Evolutionary conservation across 2,888 invertebrate genomes (phyloP), one percentile per base, ranked within the genome.

Genomic region (Danaus chrysippus): DNA sequence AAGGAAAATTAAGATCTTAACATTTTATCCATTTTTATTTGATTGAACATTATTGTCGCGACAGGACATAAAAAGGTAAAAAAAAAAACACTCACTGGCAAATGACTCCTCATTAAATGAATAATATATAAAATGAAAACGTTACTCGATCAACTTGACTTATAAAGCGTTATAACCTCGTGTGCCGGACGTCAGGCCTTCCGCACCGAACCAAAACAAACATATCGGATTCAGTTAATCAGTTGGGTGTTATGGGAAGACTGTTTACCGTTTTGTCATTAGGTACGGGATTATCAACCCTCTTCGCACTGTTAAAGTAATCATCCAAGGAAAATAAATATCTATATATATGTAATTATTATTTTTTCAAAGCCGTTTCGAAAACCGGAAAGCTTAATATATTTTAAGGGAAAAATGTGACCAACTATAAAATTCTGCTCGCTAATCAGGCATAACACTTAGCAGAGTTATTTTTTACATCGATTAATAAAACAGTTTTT

Each of bases 171-270:
- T 72, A 73, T 73, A 71, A 67, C 66, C 66, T 62, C 55, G 64
- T 63, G 65, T 43, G 60, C 69, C 68, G 69, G 69, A 69, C 59
- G 67, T 54, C 65, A 64, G 63, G 68, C 58, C 64, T 63, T 73
- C 76, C 74, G n/a, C n/a, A n/a, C n/a, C n/a, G n/a, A n/a, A n/a
- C n/a, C n/a, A n/a, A 75, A 77, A 76, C 78, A 80, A 77, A 80
- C 77, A 76, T 79, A 81, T 80, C 77, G 73, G 66, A 71, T 74
- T 68, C 72, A 67, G 69, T 73, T 77, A 74, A 77, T 77, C 76
- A 74, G 66, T 61, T 66, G 68, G n/a, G n/a, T n/a, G n/a, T n/a
- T n/a, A n/a, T n/a, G n/a, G n/a, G n/a, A n/a, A n/a, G n/a, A n/a
- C n/a, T 66, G 70, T 68, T 66, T 72, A 70, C 62, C 64, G 61